Evolutionary conservation across 2,797 vertebrate genomes (phyloP), one percentile per base, ranked within the genome.

Genomic region (Lates japonicus): DNA sequence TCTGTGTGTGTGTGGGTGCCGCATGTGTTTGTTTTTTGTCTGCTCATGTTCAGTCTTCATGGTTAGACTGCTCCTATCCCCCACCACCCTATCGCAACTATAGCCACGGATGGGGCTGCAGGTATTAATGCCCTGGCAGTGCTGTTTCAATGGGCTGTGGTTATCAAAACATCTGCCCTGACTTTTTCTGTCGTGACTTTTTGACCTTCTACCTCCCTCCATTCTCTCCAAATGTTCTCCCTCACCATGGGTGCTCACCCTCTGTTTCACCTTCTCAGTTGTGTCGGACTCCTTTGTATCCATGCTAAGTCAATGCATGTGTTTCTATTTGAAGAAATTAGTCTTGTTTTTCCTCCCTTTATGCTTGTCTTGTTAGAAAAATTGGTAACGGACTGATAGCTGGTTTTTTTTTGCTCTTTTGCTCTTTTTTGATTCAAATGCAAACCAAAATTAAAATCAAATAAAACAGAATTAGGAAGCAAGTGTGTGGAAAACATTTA

Each of bases 61-160:
- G 95, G 95, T 96, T 97, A 97, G 98, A 97, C 96, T 97, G 95
- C 96, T 97, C 97, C 95, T 97, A 97, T 97, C 96, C 97, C 95
- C 96, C 97, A 96, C 95, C 97, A 96, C 95, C 97, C 96, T 97
- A 97, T 97, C 95, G 94, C 97, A 96, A 96, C 96, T 90, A 96
- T 96, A 94, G 97, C 97, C 92, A 97, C 97, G 95, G 98, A 99
- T 96, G 98, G 97, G 94, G 97, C 97, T 91, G 96, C 97, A 95
- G 96, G 97, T 94, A 95, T 96, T 96, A 97, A 97, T 95, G 95
- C 96, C 95, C 97, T 90, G 97, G 97, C 97, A 97, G 96, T 96
- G 94, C n/a, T n/a, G n/a, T n/a, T n/a, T n/a, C n/a, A n/a, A n/a
- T n/a, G n/a, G n/a, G n/a, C n/a, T n/a, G n/a, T n/a, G n/a, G n/a